Evolutionary conservation across 2,797 vertebrate genomes (phyloP).

Genomic region (Lemur catta): DNA sequence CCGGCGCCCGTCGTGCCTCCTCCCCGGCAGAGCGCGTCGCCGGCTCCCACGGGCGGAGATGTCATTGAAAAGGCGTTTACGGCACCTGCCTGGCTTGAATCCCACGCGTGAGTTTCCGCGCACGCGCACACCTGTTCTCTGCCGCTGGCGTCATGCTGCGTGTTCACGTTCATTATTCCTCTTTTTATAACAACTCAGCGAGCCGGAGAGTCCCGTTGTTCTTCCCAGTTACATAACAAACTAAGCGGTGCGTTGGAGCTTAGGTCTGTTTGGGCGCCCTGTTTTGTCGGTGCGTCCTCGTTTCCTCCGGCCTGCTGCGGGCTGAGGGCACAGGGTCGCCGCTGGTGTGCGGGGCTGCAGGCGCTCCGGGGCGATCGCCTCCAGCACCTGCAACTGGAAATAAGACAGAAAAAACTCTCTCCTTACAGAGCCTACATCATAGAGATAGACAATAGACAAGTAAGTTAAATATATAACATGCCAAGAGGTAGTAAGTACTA

Average conservation of each 20-base stretch:
- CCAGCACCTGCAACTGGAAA: neutral
- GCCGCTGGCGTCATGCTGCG: neutral
- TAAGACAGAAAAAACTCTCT: neutral
- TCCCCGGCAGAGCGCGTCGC: too few species aligned
- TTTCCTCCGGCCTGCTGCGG: too few species aligned
- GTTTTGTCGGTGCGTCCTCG: neutral
- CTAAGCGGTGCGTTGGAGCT: neutral
- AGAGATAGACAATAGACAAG: neutral
- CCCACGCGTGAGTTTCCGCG: neutral
- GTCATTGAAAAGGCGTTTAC: neutral
- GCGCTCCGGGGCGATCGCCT: neutral
- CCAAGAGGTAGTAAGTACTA: neutral
- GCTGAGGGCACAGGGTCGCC: neutral
- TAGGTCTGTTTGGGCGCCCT: neutral
- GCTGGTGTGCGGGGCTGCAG: neutral
- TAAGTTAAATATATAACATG: neutral
- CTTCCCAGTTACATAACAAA: neutral
- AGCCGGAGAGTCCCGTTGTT: too few species aligned
- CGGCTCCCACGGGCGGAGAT: neutral
- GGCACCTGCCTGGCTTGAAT: too few species aligned
- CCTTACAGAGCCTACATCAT: neutral
- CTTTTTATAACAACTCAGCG: neutral
- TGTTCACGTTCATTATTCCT: neutral
- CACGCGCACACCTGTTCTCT: rapidly evolving
- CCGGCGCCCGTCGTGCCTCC: too few species aligned